Evolutionary conservation across 2,888 invertebrate genomes (phyloP).

Genomic region (Dicycla oo): DNA sequence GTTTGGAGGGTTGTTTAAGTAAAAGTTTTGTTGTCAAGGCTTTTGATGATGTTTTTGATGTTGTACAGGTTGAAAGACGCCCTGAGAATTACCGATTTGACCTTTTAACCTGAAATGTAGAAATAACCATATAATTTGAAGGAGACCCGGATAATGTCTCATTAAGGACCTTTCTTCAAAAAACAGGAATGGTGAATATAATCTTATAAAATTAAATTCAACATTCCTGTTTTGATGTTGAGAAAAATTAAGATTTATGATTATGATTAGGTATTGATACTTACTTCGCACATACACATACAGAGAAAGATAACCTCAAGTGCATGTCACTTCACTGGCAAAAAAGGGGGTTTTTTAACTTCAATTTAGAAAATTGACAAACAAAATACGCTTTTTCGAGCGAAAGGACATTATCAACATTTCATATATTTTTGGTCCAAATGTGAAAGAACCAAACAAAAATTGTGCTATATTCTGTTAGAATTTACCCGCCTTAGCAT

Average conservation of each 20-base stretch:
- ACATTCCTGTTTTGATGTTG: neutral
- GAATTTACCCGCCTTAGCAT: too few species aligned
- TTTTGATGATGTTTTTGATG: constrained; percentile 1
- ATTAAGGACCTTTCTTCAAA: too few species aligned
- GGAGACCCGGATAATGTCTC: neutral
- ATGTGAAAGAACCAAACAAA: too few species aligned
- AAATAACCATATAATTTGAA: neutral
- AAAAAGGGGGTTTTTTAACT: too few species aligned
- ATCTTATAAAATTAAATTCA: too few species aligned
- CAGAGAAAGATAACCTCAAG: neutral
- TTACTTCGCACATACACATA: neutral
- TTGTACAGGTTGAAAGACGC: neutral
- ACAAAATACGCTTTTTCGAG: neutral
- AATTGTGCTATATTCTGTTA: too few species aligned
- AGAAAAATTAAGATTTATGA: neutral
- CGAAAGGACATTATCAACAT: too few species aligned
- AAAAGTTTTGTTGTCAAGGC: constrained; percentile 15
- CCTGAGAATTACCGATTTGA: neutral
- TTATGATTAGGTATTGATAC: neutral
- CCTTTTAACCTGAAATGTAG: neutral
- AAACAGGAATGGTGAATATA: too few species aligned
- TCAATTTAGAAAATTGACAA: neutral
- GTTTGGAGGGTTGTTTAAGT: constrained; percentile 14
- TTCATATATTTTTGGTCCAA: too few species aligned
- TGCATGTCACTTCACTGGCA: neutral